phyloP scores from a whole-genome alignment of 2,113 vertebrate species.

The Peucedramus taeniatus region DNA sequence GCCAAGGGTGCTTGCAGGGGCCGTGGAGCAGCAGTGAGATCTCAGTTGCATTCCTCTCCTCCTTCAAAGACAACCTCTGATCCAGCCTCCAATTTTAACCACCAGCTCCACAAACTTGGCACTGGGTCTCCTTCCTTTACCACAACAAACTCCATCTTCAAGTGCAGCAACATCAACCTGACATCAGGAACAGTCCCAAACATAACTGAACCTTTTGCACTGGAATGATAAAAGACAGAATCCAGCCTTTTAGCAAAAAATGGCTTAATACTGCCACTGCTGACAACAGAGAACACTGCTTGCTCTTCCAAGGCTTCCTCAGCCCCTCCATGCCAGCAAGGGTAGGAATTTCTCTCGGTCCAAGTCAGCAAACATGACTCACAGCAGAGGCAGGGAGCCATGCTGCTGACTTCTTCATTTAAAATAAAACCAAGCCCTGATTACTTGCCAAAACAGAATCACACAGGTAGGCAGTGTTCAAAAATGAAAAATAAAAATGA shows the following conservation, averaged over 20 bases:
- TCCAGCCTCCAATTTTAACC: not conserved
- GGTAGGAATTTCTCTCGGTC: not conserved
- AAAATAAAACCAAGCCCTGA: not conserved
- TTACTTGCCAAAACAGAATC: not conserved
- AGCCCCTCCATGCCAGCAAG: not conserved
- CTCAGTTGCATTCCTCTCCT: not conserved
- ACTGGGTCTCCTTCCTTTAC: not conserved
- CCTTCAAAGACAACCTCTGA: not conserved
- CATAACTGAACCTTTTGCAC: not conserved
- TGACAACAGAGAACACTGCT: not conserved
- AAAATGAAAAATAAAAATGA: not conserved
- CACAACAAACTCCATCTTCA: not conserved
- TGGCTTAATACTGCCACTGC: not conserved
- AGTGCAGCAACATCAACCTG: not conserved
- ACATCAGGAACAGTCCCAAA: not conserved
- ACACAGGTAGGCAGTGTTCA: not conserved
- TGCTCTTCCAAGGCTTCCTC: not conserved
- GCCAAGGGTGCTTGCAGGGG: accelerated
- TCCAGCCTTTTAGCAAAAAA: not conserved
- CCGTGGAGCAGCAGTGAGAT: not conserved
- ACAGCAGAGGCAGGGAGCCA: not conserved
- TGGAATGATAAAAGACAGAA: not conserved
- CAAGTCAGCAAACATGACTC: constrained; percentile 8
- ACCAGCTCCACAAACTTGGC: not conserved
- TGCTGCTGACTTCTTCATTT: not conserved